phyloP scores from a whole-genome alignment of 2,113 vertebrate species.

The Rhinolophus sinicus region DNA sequence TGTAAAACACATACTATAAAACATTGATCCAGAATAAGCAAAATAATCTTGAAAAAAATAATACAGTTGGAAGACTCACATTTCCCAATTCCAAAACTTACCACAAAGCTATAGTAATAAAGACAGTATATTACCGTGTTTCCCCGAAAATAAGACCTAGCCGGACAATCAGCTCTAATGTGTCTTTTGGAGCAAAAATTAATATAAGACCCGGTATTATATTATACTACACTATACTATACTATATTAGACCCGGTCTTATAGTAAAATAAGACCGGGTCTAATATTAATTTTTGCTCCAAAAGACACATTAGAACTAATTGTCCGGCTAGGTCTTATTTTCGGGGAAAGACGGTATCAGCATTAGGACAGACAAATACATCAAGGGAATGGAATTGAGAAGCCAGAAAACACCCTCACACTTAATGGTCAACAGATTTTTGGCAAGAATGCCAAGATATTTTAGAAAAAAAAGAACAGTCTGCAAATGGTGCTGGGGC shows the following conservation, averaged over 20 bases:
- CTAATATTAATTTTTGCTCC: no score
- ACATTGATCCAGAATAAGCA: neutral
- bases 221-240: no score
- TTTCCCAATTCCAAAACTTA: constrained; percentile 20
- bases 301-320: no score
- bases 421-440: neutral
- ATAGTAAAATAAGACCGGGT: no score
- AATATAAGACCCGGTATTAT: no score
- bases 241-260: no score
- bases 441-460: neutral
- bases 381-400: neutral
- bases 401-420: neutral
- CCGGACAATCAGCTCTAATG: no score
- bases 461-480: neutral
- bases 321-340: no score
- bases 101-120: neutral
- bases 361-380: neutral
- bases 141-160: no score
- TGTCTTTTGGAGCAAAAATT: no score
- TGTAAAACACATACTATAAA: constrained; percentile 8
- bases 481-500: neutral
- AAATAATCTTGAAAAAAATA: neutral
- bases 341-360: no score
- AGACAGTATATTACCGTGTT: neutral
- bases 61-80: neutral